A percentile compares a stretch with the other conserved stretches of the same genome.
Conservation (phyloP, 64 coral and sea anemone genomes). For the Astreopora myriophthalma region DNA sequence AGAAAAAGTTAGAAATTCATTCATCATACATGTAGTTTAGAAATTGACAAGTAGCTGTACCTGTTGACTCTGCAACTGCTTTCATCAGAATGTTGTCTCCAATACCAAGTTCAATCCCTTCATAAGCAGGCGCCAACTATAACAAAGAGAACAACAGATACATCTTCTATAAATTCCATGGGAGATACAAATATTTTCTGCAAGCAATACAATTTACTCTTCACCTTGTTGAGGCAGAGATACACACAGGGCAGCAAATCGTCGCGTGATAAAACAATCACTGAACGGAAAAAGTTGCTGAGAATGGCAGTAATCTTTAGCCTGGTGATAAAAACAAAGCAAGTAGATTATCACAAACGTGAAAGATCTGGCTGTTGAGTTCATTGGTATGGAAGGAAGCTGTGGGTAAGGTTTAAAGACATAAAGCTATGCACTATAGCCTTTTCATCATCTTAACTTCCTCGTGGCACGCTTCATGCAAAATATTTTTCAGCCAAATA, state of each 20-base stretch:
- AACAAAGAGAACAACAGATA: neutral
- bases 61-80: constrained; percentile 93
- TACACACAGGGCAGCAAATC: constrained; percentile 91
- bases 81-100: constrained; percentile 96
- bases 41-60: constrained; percentile 44
- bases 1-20: neutral
- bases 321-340: neutral
- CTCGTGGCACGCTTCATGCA: too few species aligned
- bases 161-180: too few species aligned
- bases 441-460: too few species aligned
- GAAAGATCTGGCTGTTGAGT: too few species aligned
- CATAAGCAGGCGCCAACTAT: constrained; percentile 97
- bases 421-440: too few species aligned
- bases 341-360: neutral
- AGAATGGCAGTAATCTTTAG: constrained; percentile 95
- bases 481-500: too few species aligned
- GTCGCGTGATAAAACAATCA: constrained; percentile 85
- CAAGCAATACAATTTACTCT: neutral
- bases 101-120: constrained; percentile 98
- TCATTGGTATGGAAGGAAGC: too few species aligned
- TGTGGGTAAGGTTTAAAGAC: too few species aligned
- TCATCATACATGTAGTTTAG: too few species aligned
- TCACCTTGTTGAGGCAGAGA: constrained; percentile 95
- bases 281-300: constrained; percentile 95
- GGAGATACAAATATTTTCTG: too few species aligned